Percentiles rank a stretch among this genome's conserved stretches.
Evolutionary conservation across 2,888 invertebrate species (phyloP).

Genomic region (Nephrotoma appendiculata): DNA sequence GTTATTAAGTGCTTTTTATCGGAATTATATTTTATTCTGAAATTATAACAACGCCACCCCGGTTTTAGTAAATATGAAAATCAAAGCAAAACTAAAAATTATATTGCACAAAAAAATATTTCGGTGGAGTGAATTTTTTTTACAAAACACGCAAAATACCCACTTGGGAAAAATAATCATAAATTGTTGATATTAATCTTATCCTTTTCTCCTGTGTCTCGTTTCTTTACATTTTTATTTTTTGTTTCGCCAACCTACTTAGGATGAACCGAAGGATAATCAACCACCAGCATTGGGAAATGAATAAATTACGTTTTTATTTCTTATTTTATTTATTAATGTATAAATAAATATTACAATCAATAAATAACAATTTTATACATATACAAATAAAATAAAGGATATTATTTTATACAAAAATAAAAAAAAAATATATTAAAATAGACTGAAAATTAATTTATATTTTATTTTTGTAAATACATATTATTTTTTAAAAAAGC

Average conservation of each 20-base stretch:
- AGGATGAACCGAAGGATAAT: not conserved
- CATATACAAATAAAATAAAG: not conserved
- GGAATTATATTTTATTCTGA: not conserved
- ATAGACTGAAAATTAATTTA: not conserved
- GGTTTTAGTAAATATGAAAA: not conserved
- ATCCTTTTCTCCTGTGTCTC: not conserved
- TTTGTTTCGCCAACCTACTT: not conserved
- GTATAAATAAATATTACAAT: not conserved
- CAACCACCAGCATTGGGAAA: not conserved
- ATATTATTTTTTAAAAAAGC: not conserved
- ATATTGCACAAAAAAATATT: not conserved
- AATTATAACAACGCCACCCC: not conserved
- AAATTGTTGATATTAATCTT: not conserved
- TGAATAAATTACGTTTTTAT: not conserved
- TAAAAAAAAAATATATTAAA: not conserved
- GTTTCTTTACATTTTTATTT: not conserved
- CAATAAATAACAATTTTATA: not conserved
- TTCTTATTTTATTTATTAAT: not conserved
- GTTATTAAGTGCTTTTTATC: not conserved
- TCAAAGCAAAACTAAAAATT: not conserved
- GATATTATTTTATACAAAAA: not conserved
- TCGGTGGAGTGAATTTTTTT: not conserved
- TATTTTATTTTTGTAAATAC: not conserved
- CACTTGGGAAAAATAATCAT: not conserved
- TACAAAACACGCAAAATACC: not conserved